Evolutionary conservation across 2,113 vertebrate genomes (phyloP), one percentile per base, ranked within the genome.

Genomic region (Engraulis encrasicolus): DNA sequence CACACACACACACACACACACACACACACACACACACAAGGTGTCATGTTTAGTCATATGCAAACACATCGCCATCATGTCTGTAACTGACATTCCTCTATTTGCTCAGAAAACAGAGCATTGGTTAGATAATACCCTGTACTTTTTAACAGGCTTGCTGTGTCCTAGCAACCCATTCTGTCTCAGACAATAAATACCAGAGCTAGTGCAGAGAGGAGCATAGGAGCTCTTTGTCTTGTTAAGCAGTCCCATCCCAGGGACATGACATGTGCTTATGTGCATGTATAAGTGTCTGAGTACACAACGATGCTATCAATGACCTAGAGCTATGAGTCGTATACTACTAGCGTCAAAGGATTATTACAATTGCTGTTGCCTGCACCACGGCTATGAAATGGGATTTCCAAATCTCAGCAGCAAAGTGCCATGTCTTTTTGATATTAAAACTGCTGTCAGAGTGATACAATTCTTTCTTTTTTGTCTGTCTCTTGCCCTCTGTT

Each of bases 101-200:
- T 58, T 81, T 85, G 80, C 80, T 58, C 23, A 77, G 38, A 78
- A 61, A 52, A 81, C 11, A 66, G 19, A 61, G 12, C 80, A 80
- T 71, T 18, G 27, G 48, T 31, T 7, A 40, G 78, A 54, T 54
- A 49, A 79, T 83, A 27, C 50, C 74, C 78, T 71, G 71, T 3
- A 50, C 45, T 88, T 88, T 88, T 38, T 83, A 86, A 88, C 49
- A 86, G 78, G 40, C 4, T 45, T 45, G 40, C 58, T 6, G 84
- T 92, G 82, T 83, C 90, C 86, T 85, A 91, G 92, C 91, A 91
- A 92, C 91, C 71, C 84, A 37, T 89, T 37, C 78, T 81, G 27
- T 74, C 9, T 40, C 36, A 38, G 79, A 50, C 78, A 74, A 38
- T 78, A 82, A 38, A 86, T 85, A 50, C 14, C 19, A 78, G 34